phyloP scores from a whole-genome alignment of 2,113 vertebrate species.

The Aphyosemion australe region DNA sequence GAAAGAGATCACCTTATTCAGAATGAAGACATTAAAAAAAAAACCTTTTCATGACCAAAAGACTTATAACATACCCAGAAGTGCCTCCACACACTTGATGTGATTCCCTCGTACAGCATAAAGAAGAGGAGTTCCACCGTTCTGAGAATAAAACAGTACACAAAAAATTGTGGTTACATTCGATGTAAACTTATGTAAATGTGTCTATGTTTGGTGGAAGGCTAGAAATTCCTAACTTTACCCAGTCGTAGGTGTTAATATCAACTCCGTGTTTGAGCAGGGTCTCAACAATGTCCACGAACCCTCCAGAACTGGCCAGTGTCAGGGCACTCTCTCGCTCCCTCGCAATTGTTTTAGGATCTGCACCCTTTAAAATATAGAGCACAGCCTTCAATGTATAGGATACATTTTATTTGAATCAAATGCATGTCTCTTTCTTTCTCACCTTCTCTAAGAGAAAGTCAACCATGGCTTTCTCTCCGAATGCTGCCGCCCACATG shows the following conservation, averaged over 20 bases:
- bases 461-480: conserved; percentile 91
- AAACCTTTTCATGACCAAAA: neutral
- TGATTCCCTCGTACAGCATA: conserved; percentile 96
- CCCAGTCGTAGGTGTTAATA: conserved; percentile 95
- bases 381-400: neutral
- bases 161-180: neutral
- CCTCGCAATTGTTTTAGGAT: conserved; percentile 86
- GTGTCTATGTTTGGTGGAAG: neutral
- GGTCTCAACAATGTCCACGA: conserved; percentile 87
- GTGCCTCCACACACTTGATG: conserved; percentile 88
- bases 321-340: conserved; percentile 92
- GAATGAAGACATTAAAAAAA: neutral
- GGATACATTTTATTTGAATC: neutral
- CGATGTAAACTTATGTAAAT: neutral
- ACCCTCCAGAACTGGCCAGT: conserved; percentile 92
- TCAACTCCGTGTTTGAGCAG: conserved; percentile 87
- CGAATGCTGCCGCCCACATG: conserved; percentile 96
- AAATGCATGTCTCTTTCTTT: neutral
- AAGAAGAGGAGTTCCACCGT: conserved; percentile 93
- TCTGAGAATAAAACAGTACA: conserved; percentile 73
- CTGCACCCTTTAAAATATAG: conserved; percentile 82
- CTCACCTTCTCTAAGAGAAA: conserved; percentile 90
- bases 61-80: conserved; percentile 82
- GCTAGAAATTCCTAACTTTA: conserved; percentile 54
- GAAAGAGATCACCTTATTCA: neutral